Percentiles rank a stretch among this genome's conserved stretches.
Evolutionary conservation across 2,113 vertebrate species (phyloP).

Genomic region (Ophiodon elongatus): DNA sequence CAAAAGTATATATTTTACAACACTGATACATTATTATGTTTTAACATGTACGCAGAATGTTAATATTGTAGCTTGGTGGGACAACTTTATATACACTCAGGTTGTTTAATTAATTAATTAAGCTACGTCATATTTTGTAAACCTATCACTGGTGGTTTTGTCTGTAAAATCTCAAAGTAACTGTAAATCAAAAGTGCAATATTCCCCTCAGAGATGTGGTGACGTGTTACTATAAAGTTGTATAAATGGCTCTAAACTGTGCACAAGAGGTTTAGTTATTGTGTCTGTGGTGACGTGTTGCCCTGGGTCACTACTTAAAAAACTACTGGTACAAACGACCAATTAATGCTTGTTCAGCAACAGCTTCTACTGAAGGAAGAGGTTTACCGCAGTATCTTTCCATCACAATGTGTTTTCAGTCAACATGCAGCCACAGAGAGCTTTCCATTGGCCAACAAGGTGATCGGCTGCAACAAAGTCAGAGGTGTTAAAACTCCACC

Average conservation of each 20-base stretch:
- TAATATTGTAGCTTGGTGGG: neutral
- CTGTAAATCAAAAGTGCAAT: neutral
- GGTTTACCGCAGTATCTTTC: conserved; percentile 16
- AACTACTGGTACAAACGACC: neutral
- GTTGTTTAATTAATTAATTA: neutral
- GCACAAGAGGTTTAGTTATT: neutral
- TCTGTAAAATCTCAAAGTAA: neutral
- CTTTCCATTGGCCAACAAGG: neutral
- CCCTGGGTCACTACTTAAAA: neutral
- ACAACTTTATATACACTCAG: neutral
- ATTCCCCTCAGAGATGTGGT: neutral
- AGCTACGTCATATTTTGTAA: neutral
- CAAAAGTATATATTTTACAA: neutral
- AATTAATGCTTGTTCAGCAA: neutral
- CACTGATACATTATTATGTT: neutral
- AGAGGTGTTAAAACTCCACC: neutral
- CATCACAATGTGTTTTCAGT: conserved; percentile 42
- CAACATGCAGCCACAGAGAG: neutral
- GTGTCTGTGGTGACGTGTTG: neutral
- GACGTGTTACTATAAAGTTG: neutral
- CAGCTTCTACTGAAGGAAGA: conserved; percentile 2
- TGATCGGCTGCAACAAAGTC: neutral
- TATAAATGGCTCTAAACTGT: neutral
- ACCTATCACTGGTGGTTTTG: neutral
- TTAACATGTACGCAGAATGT: neutral